Percentiles rank a stretch among this genome's conserved stretches.
phyloP scores from a whole-genome alignment of 2,888 invertebrate genomes.

The Leptopilina myrica region DNA sequence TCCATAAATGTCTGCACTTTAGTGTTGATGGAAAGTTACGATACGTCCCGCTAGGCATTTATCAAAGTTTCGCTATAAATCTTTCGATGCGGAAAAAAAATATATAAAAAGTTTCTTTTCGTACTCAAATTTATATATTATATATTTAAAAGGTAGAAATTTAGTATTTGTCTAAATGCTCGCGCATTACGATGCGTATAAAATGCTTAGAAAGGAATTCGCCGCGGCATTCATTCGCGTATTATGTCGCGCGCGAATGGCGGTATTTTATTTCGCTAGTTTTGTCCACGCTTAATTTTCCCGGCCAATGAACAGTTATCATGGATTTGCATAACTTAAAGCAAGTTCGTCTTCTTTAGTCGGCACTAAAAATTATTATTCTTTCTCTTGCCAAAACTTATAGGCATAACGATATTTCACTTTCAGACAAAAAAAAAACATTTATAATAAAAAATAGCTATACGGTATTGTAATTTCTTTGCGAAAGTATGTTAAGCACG shows the following conservation, averaged over 20 bases:
- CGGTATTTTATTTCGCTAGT: conserved; percentile 54
- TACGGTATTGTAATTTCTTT: not conserved
- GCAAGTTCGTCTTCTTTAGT: conserved; percentile 52
- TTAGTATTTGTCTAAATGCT: not conserved
- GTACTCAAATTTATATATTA: not conserved
- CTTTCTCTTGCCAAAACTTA: conserved; percentile 46
- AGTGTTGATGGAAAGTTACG: conserved; percentile 40
- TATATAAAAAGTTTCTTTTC: not conserved
- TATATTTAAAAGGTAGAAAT: not conserved
- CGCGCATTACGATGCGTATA: conserved; percentile 6
- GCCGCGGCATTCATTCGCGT: conserved; percentile 41
- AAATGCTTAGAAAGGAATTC: conserved; percentile 23
- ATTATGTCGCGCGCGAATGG: conserved; percentile 41
- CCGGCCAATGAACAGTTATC: conserved; percentile 61
- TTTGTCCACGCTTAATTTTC: conserved; percentile 57
- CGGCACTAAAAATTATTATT: conserved; percentile 47
- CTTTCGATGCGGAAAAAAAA: not conserved
- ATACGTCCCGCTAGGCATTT: conserved; percentile 17
- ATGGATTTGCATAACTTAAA: conserved; percentile 62
- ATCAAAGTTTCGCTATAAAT: not conserved
- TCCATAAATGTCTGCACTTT: conserved; percentile 38
- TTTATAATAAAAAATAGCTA: not conserved
- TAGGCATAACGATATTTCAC: conserved; percentile 41
- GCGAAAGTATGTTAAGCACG: conserved; percentile 23
- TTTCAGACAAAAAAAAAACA: conserved; percentile 2